phyloP scores from a whole-genome alignment of 2,113 vertebrate genomes.

The Myiopsitta monachus region DNA sequence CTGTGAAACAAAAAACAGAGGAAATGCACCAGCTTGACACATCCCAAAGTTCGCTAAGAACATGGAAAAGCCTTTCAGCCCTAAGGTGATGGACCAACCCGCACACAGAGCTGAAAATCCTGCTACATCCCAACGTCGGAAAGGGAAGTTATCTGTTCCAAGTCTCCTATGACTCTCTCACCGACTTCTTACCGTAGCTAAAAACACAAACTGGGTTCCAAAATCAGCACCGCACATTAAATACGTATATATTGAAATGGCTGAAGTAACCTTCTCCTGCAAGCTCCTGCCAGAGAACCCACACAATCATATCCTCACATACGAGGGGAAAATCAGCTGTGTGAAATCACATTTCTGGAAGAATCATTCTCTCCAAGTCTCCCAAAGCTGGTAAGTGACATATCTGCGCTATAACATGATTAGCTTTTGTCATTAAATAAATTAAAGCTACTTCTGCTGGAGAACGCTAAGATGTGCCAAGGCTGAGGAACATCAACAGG shows the following conservation, averaged over 20 bases:
- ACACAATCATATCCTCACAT: background rate
- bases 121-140: background rate
- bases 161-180: background rate
- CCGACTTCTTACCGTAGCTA: background rate
- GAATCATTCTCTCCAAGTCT: background rate
- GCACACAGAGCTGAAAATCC: background rate
- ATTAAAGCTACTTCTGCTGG: conserved; percentile 7
- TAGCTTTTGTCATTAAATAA: conserved; percentile 39
- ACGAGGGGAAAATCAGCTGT: background rate
- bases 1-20: background rate
- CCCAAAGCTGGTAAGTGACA: background rate
- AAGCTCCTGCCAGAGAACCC: background rate
- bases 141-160: background rate
- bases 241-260: background rate
- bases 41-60: fast-evolving
- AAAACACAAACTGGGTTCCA: background rate
- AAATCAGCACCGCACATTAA: background rate
- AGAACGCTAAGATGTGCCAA: background rate
- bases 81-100: background rate
- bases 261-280: background rate
- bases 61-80: background rate
- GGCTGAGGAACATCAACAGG: background rate
- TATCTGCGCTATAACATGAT: background rate
- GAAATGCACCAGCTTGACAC: background rate
- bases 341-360: background rate